Conservation (phyloP, 2,797 vertebrate species). For the Oryzias dopingdopingensis region DNA sequence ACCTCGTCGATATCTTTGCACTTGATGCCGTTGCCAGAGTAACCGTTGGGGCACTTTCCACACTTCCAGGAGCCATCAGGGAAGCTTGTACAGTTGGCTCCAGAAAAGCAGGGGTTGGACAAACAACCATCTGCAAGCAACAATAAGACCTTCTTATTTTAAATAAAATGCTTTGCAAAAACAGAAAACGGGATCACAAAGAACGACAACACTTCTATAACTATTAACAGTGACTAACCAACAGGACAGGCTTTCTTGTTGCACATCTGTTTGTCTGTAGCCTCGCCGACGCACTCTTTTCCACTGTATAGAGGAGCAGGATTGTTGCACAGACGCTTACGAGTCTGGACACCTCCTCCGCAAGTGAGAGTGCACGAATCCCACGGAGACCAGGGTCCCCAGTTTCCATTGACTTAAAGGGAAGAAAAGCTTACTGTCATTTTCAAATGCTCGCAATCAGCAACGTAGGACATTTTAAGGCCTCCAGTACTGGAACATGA, state of each 20-base stretch:
- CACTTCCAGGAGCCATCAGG: conserved; percentile 96
- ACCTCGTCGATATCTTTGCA: conserved; percentile 96
- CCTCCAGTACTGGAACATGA: too few relatives aligned
- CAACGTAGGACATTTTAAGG: too few relatives aligned
- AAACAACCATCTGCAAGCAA: conserved; percentile 89
- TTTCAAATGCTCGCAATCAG: not conserved
- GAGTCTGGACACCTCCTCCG: conserved; percentile 87
- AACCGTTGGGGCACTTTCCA: conserved; percentile 89
- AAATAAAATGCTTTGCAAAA: conserved; percentile 7
- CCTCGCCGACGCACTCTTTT: conserved; percentile 90
- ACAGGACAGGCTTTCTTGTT: conserved; percentile 92
- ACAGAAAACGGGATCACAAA: not conserved
- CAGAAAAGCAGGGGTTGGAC: conserved; percentile 95
- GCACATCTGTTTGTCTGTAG: conserved; percentile 83
- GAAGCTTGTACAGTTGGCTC: conserved; percentile 88
- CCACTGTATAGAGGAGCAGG: conserved; percentile 87
- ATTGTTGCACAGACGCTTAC: conserved; percentile 91
- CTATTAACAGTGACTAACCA: conserved; percentile 76
- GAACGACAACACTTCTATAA: not conserved
- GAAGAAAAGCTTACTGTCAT: not conserved
- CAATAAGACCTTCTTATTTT: conserved; percentile 13
- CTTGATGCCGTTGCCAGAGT: conserved; percentile 88
- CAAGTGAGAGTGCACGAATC: conserved; percentile 89
- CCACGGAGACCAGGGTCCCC: conserved; percentile 97
- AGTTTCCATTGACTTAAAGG: conserved; percentile 89